Conservation (phyloP, 1,140 invertebrate species). For the Hydropsyche tenuis region DNA sequence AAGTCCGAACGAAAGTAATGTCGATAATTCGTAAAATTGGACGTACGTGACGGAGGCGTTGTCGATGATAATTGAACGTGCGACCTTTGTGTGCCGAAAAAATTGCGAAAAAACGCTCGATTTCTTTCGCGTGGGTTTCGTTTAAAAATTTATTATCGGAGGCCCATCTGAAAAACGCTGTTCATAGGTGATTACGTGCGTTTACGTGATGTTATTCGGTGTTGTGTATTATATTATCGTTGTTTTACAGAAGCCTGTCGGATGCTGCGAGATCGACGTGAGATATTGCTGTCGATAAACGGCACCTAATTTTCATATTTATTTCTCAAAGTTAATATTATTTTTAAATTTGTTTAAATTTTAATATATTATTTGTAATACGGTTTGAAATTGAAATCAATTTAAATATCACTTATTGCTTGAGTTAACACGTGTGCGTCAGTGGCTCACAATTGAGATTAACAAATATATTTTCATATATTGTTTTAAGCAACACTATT, state of each 20-base stretch:
- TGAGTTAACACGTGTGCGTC: no score
- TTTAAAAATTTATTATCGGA: slow-evolving; percentile 15
- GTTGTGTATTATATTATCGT: neutral
- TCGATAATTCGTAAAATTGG: slow-evolving; percentile 20
- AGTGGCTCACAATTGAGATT: no score
- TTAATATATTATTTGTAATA: no score
- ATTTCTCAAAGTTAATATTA: neutral
- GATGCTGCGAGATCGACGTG: slow-evolving; percentile 26
- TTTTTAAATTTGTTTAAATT: no score
- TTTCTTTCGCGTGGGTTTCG: slow-evolving; percentile 24
- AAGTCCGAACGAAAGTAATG: neutral
- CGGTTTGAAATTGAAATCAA: no score
- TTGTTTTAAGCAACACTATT: no score
- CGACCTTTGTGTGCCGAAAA: neutral
- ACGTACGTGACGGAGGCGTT: slow-evolving; percentile 14
- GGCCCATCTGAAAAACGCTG: slow-evolving; percentile 24
- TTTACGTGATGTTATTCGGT: slow-evolving; percentile 33
- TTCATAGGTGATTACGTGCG: slow-evolving; percentile 31
- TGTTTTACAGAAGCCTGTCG: slow-evolving; percentile 30
- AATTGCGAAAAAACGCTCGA: neutral
- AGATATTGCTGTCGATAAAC: neutral
- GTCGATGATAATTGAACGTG: neutral
- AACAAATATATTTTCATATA: no score
- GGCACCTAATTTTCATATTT: neutral
- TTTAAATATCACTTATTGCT: no score